These are phyloP conservation scores for Rhea pennata DNA, from an alignment of 2,113 vertebrate genomes.

Conservation along the genomic window DNA sequence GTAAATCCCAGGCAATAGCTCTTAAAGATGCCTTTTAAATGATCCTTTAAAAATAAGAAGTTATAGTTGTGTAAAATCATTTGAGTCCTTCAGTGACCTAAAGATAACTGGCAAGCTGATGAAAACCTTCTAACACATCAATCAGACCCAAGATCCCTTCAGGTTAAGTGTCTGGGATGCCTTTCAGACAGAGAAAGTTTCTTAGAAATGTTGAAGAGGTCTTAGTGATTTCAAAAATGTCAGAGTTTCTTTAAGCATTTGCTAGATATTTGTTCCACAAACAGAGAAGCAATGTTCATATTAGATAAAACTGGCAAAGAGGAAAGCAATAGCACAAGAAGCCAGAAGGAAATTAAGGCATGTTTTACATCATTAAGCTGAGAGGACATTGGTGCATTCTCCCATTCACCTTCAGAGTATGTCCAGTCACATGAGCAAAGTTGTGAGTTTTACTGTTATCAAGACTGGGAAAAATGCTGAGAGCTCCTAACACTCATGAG, in stretches of 20 bases:
- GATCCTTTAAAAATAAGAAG: not conserved
- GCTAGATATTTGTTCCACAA: not conserved
- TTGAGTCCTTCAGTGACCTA: not conserved
- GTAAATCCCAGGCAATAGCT: not conserved
- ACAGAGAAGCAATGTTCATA: not conserved
- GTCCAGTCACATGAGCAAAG: not conserved
- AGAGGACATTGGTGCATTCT: not conserved
- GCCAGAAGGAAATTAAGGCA: not conserved
- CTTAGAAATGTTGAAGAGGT: not conserved
- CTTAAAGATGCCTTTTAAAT: not conserved
- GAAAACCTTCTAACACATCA: not conserved
- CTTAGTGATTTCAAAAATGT: not conserved
- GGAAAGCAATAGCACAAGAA: not conserved
- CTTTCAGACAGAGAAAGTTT: not conserved
- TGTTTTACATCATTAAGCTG: not conserved
- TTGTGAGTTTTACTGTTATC: not conserved
- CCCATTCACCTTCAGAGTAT: not conserved
- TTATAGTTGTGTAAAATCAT: not conserved
- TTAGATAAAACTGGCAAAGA: not conserved
- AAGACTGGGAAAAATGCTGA: not conserved
- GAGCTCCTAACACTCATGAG: not conserved
- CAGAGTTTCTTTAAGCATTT: not conserved
- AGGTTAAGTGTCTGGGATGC: too few species aligned
- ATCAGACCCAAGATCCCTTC: not conserved
- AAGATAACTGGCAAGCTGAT: not conserved